Evolutionary conservation across 2,113 vertebrate species (phyloP).

Genomic region (Myotis yumanensis): DNA sequence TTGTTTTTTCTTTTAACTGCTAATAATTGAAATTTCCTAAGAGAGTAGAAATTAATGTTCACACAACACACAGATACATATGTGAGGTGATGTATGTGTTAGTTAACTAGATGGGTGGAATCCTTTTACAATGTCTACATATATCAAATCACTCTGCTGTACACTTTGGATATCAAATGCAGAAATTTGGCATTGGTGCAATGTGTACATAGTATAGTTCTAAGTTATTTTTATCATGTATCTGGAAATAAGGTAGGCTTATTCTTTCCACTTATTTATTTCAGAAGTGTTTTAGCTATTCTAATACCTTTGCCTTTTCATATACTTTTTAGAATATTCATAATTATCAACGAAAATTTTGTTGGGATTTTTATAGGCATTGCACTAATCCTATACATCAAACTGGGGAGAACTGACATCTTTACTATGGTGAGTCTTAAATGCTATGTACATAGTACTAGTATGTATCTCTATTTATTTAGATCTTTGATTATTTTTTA

Average conservation of each 20-base stretch:
- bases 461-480: neutral
- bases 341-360: neutral
- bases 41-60: neutral
- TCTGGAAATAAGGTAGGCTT: neutral
- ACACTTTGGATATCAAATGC: neutral
- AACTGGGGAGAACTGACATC: neutral
- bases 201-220: too few species aligned
- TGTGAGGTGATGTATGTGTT: neutral
- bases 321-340: neutral
- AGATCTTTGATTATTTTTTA: neutral
- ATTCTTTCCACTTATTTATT: neutral
- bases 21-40: neutral
- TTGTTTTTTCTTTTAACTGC: neutral
- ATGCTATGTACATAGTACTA: constrained; percentile 34
- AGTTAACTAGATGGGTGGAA: neutral
- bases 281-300: neutral
- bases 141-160: neutral
- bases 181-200: neutral
- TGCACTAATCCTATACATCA: neutral
- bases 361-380: neutral
- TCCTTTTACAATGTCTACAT: neutral
- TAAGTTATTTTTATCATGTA: neutral
- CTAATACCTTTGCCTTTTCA: neutral
- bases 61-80: neutral
- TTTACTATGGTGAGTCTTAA: neutral